Base-by-base conservation (phyloP, 2,888 invertebrate genomes). In the Hydrotaea diabolus region DNA sequence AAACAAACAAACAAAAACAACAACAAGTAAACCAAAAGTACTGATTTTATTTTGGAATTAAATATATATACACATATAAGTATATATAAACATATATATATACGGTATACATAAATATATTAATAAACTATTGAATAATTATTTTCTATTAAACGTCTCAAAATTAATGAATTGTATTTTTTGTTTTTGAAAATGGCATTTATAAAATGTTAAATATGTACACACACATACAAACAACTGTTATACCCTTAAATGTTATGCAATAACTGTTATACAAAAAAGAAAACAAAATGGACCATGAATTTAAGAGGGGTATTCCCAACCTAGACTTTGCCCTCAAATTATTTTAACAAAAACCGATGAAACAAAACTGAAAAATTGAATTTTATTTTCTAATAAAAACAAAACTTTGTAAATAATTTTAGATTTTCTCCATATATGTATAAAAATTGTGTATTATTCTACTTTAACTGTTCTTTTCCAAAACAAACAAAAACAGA, bases 1-100 rank as follows among this genome's bases (percentile, higher is more conserved):
- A 46, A 9, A 39, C 55, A 64, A 13, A 39, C 8, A 39, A 39
- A 39, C 39, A 39, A 39, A 79, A 69, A 71, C 80, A 85, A 83
- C 81, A 85, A 78, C 43, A 77, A 82, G 85, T 83, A 77, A 85
- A 85, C 80, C 80, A 83, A 85, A 83, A 85, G 85, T 78, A 83
- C 83, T 85, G 85, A 85, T 83, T 85, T 81, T 83, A 43, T 78
- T 85, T 80, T 72, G 64, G 53, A 78, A 71, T 53, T 64, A 53
- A 49, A 55, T 49, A 72, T 62, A 62, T 79, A 78, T 66, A 80
- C 75, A 72, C 59, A 59, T 23, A 43, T 23, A 43, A 43, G 59
- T 39, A 46, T 43, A 46, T 75, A 43, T 59, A 43, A 21, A 23
- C 5, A 75, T 39, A 75, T 13, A 59, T 39, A 74, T 55, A 74